These are phyloP conservation scores for Tretioscincus oriximinensis DNA, from an alignment of 2,113 vertebrate genomes.

Conservation along the genomic window DNA sequence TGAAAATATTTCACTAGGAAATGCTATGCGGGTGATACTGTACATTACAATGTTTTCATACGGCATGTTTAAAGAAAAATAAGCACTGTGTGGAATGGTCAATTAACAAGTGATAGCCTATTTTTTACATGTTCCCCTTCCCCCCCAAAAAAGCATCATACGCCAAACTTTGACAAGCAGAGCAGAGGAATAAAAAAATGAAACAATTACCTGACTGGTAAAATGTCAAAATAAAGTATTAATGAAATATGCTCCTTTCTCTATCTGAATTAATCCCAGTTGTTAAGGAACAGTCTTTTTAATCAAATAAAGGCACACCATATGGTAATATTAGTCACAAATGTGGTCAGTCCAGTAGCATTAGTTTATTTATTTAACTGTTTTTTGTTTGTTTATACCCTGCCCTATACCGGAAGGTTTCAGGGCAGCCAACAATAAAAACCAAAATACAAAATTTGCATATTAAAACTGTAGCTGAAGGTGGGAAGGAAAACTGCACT, in stretches of 20 bases:
- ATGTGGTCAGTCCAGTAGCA: no score
- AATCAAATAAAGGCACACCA: background rate
- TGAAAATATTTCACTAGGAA: background rate
- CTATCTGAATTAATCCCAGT: background rate
- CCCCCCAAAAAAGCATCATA: background rate
- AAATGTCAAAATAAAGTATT: background rate
- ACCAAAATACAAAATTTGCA: no score
- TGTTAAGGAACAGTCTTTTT: background rate
- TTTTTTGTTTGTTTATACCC: no score
- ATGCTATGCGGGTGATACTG: background rate
- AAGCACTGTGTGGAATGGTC: background rate
- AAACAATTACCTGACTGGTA: background rate
- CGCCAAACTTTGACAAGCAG: background rate
- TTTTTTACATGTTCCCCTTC: background rate
- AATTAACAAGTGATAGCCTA: background rate
- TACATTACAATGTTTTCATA: background rate
- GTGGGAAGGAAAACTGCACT: no score
- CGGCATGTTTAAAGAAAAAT: background rate
- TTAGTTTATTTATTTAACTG: no score
- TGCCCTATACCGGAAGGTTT: no score
- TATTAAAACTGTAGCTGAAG: no score
- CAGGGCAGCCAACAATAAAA: no score
- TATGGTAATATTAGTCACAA: no score
- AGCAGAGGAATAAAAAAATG: background rate
- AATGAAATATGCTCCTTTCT: background rate